These are phyloP conservation scores for Cylas formicarius DNA, from an alignment of 1,140 invertebrate species.

Conservation along the genomic window DNA sequence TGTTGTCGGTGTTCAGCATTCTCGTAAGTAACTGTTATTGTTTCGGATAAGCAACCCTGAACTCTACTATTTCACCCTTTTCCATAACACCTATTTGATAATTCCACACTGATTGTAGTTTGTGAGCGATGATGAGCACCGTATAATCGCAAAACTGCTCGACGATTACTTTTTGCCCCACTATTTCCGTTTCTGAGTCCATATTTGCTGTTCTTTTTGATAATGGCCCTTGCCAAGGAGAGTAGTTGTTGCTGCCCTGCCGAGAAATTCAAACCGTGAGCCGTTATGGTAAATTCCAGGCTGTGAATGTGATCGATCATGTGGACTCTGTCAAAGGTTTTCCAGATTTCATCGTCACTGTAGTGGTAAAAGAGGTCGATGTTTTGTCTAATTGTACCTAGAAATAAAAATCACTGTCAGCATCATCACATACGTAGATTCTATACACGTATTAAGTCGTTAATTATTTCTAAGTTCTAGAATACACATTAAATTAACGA, in stretches of 20 bases:
- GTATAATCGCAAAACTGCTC: slow-evolving; percentile 65
- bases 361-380: slow-evolving; percentile 20
- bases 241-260: slow-evolving; percentile 74
- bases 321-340: slow-evolving; percentile 35
- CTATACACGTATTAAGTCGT: too few relatives aligned
- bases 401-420: neutral
- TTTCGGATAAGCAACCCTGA: slow-evolving; percentile 59
- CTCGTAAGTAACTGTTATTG: slow-evolving; percentile 51
- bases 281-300: slow-evolving; percentile 21
- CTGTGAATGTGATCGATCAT: slow-evolving; percentile 25
- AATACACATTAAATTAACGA: too few relatives aligned
- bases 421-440: too few relatives aligned
- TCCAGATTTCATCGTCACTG: slow-evolving; percentile 44
- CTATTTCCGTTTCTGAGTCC: slow-evolving; percentile 62
- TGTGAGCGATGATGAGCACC: slow-evolving; percentile 75
- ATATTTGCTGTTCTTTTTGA: slow-evolving; percentile 67
- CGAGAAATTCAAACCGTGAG: slow-evolving; percentile 47
- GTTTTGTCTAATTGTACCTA: slow-evolving; percentile 20
- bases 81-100: slow-evolving; percentile 68
- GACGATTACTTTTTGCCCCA: slow-evolving; percentile 59
- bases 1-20: slow-evolving; percentile 38
- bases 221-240: slow-evolving; percentile 67
- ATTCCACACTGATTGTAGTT: slow-evolving; percentile 77
- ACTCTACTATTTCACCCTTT: slow-evolving; percentile 57
- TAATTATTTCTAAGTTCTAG: too few relatives aligned